phyloP scores from a whole-genome alignment of 53 echinoderm and acorn worm species.

The Echinarachnius parma region DNA sequence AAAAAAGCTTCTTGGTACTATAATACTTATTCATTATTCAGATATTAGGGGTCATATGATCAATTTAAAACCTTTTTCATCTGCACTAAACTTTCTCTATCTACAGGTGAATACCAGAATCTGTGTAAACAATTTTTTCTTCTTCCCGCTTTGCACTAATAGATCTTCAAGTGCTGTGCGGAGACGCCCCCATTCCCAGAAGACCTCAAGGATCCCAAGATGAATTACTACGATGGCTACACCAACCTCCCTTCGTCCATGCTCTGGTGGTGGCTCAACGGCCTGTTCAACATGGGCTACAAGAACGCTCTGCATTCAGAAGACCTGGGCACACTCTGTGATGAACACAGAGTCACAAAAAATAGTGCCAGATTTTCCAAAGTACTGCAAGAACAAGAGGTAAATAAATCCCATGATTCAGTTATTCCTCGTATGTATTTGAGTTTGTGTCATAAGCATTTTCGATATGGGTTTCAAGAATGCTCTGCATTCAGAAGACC shows the following conservation, averaged over 20 bases:
- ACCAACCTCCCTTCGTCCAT: constrained; percentile 70
- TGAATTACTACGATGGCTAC: constrained; percentile 72
- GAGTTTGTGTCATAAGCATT: constrained; percentile 91
- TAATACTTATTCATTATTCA: too few relatives aligned
- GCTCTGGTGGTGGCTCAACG: constrained; percentile 92
- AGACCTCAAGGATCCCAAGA: constrained; percentile 70
- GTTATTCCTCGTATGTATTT: too few relatives aligned
- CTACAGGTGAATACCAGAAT: too few relatives aligned
- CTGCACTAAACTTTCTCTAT: too few relatives aligned
- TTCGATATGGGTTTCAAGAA: constrained; percentile 70
- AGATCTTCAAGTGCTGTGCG: constrained; percentile 51
- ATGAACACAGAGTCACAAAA: constrained; percentile 66
- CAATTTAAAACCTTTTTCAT: too few relatives aligned
- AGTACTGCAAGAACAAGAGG: constrained; percentile 63
- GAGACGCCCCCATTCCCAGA: constrained; percentile 55
- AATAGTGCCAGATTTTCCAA: constrained; percentile 64
- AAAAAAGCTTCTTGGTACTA: too few relatives aligned
- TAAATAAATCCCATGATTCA: too few relatives aligned
- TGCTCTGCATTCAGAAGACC: constrained; percentile 72
- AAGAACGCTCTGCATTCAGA: constrained; percentile 66
- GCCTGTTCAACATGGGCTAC: constrained; percentile 76
- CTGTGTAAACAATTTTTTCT: too few relatives aligned
- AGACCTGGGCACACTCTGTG: constrained; percentile 74
- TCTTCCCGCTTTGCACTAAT: too few relatives aligned
- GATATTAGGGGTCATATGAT: too few relatives aligned